These are phyloP conservation scores for Athalia rosae DNA, from an alignment of 2,888 invertebrate species.

Conservation along the genomic window DNA sequence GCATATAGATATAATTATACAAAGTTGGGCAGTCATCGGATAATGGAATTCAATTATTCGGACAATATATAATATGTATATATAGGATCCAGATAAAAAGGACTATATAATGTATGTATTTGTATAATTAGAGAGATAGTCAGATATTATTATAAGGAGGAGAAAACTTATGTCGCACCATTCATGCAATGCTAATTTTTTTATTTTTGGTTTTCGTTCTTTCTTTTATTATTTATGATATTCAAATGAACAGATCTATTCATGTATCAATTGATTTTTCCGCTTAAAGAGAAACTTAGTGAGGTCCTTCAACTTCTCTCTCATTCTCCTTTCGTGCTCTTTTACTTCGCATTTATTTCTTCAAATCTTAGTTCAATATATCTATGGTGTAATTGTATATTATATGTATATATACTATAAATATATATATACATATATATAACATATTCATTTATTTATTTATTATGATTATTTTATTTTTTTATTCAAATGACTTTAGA, in stretches of 20 bases:
- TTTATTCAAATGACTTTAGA: slow-evolving; percentile 44
- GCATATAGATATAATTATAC: background rate
- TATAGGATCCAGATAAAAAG: slow-evolving; percentile 31
- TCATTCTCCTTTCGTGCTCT: background rate
- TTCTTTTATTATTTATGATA: too few species aligned
- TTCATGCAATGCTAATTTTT: slow-evolving; percentile 50
- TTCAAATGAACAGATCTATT: slow-evolving; percentile 41
- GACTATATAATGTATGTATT: slow-evolving; percentile 27
- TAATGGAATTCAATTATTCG: slow-evolving; percentile 29
- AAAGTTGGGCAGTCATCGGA: slow-evolving; percentile 15
- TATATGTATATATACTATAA: background rate
- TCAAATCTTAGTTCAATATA: slow-evolving; percentile 13
- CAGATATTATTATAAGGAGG: slow-evolving; percentile 43
- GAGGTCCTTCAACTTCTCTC: background rate
- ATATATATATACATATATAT: slow-evolving; percentile 49
- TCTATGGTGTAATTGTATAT: slow-evolving; percentile 3
- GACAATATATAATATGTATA: slow-evolving; percentile 14
- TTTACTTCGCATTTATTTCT: slow-evolving; percentile 5
- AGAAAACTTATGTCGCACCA: slow-evolving; percentile 48
- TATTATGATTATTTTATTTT: slow-evolving; percentile 25
- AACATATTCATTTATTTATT: slow-evolving; percentile 33
- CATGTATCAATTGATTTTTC: slow-evolving; percentile 36
- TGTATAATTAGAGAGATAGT: slow-evolving; percentile 24
- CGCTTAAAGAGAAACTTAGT: slow-evolving; percentile 34
- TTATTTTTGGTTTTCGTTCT: too few species aligned